Evolutionary conservation across 1,140 invertebrate species (phyloP).

Genomic region (Formica selysi): DNA sequence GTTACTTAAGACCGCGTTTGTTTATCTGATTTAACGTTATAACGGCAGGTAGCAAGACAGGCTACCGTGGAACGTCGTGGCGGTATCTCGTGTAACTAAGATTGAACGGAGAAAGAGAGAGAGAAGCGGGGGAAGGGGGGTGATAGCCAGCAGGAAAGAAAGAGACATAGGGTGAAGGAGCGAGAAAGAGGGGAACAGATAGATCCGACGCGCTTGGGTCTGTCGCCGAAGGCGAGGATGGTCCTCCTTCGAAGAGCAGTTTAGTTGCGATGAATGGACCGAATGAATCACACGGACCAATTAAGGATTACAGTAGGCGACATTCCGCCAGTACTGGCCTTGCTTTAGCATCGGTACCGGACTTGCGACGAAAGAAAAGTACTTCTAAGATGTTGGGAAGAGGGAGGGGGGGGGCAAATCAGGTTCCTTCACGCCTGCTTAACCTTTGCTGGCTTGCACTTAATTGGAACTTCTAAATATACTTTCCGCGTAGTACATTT

Average conservation of each 20-base stretch:
- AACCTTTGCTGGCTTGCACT: conserved; percentile 65
- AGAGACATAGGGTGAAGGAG: conserved; percentile 8
- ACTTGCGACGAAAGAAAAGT: conserved; percentile 53
- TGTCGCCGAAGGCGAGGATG: conserved; percentile 78
- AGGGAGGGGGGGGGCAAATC: not conserved
- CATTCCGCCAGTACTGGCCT: conserved; percentile 1
- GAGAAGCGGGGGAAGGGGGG: not conserved
- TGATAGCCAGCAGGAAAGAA: conserved; percentile 32
- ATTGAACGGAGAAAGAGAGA: conserved; percentile 33
- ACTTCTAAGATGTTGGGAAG: not conserved
- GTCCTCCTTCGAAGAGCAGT: conserved; percentile 69
- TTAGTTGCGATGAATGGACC: conserved; percentile 82
- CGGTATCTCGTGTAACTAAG: conserved; percentile 63
- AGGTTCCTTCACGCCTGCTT: conserved; percentile 67
- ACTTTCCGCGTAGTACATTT: conserved; percentile 46
- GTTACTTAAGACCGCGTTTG: conserved; percentile 79
- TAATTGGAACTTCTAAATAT: conserved; percentile 74
- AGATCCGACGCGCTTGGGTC: conserved; percentile 66
- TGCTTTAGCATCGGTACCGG: conserved; percentile 8
- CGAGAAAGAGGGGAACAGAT: conserved; percentile 40
- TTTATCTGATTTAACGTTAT: conserved; percentile 83
- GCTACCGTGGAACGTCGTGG: conserved; percentile 74
- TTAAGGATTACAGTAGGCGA: conserved; percentile 82
- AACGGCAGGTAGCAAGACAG: conserved; percentile 77
- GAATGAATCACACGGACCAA: conserved; percentile 85